Evolutionary conservation across 2,797 vertebrate species (phyloP).

Genomic region (Hydrophis major): DNA sequence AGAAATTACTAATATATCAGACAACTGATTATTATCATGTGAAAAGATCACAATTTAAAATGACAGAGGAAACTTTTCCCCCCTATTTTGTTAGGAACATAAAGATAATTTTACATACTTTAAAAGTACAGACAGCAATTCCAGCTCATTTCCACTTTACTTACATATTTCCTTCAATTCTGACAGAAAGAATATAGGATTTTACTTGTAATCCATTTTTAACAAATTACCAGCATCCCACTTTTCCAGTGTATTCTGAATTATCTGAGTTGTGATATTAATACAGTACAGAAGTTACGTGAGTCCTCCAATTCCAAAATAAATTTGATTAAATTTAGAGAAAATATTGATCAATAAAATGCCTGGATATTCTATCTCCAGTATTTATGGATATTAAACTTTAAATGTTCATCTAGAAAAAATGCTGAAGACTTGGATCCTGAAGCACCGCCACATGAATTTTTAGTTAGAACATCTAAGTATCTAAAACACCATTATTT

Average conservation of each 20-base stretch:
- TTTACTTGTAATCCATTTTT: neutral
- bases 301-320: neutral
- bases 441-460: neutral
- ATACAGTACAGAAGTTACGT: neutral
- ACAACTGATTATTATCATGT: neutral
- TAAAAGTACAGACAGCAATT: neutral
- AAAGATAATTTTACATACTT: neutral
- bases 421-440: neutral
- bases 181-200: neutral
- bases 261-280: neutral
- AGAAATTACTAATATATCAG: conserved; percentile 12
- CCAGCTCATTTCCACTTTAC: neutral
- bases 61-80: neutral
- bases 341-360: neutral
- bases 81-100: neutral
- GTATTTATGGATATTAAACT: neutral
- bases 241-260: neutral
- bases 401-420: neutral
- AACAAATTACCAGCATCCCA: neutral
- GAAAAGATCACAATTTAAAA: neutral
- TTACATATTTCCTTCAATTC: neutral
- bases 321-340: neutral
- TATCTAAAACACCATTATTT: neutral
- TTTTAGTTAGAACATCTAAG: neutral
- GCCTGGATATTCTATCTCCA: neutral